Evolutionary conservation across 2,888 invertebrate genomes (phyloP).

Genomic region (Meghimatium bilineatum): DNA sequence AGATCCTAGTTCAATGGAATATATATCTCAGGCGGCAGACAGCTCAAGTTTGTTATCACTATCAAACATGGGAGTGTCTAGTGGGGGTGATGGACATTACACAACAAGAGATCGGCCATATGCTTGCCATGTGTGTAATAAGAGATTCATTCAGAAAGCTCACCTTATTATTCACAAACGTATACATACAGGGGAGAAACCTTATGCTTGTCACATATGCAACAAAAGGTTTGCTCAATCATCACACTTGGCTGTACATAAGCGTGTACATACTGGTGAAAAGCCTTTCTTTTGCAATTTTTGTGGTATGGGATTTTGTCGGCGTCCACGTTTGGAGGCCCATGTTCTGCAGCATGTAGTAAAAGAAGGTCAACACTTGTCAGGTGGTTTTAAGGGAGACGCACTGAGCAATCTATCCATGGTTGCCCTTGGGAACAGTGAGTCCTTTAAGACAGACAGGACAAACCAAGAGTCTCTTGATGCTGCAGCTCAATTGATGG

Average conservation of each 20-base stretch:
- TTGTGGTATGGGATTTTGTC: slow-evolving; percentile 61
- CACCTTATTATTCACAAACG: slow-evolving; percentile 62
- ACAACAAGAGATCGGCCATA: slow-evolving; percentile 54
- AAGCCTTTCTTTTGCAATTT: slow-evolving; percentile 62
- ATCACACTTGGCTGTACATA: slow-evolving; percentile 62
- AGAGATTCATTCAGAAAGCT: slow-evolving; percentile 62
- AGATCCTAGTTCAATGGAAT: slow-evolving; percentile 29
- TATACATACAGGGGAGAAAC: slow-evolving; percentile 62
- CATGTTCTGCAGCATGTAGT: slow-evolving; percentile 57
- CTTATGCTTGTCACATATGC: slow-evolving; percentile 63
- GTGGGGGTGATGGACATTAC: neutral
- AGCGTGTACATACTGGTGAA: slow-evolving; percentile 60
- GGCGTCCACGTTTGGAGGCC: slow-evolving; percentile 58
- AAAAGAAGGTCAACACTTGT: slow-evolving; percentile 36
- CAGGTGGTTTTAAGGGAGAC: slow-evolving; percentile 30
- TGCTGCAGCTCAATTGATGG: slow-evolving; percentile 39
- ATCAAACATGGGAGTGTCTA: neutral
- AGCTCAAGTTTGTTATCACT: slow-evolving; percentile 8
- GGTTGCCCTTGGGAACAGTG: slow-evolving; percentile 17
- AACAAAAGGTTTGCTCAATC: slow-evolving; percentile 64
- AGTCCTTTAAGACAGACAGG: neutral
- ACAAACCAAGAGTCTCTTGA: slow-evolving; percentile 38
- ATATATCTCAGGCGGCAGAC: slow-evolving; percentile 20
- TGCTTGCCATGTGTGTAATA: slow-evolving; percentile 58
- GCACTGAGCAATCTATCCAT: slow-evolving; percentile 26